Evolutionary conservation across 2,888 invertebrate species (phyloP).

Genomic region (Hofmannophila pseudospretella): DNA sequence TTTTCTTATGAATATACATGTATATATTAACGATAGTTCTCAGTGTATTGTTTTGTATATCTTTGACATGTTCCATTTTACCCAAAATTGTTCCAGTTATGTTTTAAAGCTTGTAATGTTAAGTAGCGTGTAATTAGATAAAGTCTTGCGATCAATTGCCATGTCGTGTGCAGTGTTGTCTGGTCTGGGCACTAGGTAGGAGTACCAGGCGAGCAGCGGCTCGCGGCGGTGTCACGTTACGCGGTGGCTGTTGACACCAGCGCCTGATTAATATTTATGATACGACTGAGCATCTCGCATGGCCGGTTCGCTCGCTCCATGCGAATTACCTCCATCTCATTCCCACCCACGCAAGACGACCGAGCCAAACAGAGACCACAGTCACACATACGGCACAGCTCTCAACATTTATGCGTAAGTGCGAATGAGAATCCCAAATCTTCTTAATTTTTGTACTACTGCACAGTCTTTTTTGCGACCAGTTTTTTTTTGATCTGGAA

Average conservation of each 20-base stretch:
- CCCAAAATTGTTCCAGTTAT: no score
- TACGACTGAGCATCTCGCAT: slow-evolving; percentile 77
- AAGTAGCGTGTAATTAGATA: slow-evolving; percentile 13
- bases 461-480: slow-evolving; percentile 45
- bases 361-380: slow-evolving; percentile 41
- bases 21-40: no score
- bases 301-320: slow-evolving; percentile 69
- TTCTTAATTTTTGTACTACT: slow-evolving; percentile 62
- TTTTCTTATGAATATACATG: no score
- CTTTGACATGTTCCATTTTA: no score
- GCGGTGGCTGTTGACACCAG: slow-evolving; percentile 78
- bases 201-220: slow-evolving; percentile 70
- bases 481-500: slow-evolving; percentile 30
- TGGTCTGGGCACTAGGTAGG: slow-evolving; percentile 45
- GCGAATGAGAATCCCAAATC: slow-evolving; percentile 74
- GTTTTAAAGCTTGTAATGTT: background rate
- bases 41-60: no score
- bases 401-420: slow-evolving; percentile 67
- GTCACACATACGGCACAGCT: slow-evolving; percentile 49
- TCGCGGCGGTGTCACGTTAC: slow-evolving; percentile 74
- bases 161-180: slow-evolving; percentile 33
- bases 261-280: slow-evolving; percentile 79
- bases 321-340: slow-evolving; percentile 64
- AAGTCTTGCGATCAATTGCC: slow-evolving; percentile 25
- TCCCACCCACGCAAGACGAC: slow-evolving; percentile 39